These are phyloP conservation scores for Eurystomus gularis DNA, from an alignment of 2,113 vertebrate genomes.

Conservation along the genomic window DNA sequence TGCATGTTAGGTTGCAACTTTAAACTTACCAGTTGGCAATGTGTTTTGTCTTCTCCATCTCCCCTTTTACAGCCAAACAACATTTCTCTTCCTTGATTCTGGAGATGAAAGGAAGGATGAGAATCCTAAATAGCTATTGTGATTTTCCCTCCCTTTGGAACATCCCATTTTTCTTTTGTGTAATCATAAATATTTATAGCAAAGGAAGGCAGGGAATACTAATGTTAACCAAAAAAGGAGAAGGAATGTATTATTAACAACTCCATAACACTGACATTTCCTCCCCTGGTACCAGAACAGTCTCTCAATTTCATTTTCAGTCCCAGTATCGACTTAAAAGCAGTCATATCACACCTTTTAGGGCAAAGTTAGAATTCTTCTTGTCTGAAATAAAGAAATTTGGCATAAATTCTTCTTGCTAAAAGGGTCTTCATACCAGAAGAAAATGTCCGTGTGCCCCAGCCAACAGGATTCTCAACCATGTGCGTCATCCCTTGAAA, in stretches of 20 bases:
- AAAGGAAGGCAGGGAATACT: constrained; percentile 15
- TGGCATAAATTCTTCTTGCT: not conserved
- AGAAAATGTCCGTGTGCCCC: not conserved
- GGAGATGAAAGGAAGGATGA: not conserved
- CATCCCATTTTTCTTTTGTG: constrained; percentile 25
- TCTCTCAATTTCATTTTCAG: not conserved
- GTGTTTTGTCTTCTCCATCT: not conserved
- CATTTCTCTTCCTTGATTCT: not conserved
- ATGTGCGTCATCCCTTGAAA: not conserved
- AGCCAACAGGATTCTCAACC: not conserved
- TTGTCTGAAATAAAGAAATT: not conserved
- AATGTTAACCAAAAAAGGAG: constrained; percentile 20
- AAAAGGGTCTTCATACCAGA: not conserved
- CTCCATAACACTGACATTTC: not conserved
- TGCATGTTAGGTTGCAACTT: not conserved
- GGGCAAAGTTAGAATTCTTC: not conserved
- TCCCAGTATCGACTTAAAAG: not conserved
- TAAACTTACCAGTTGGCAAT: not conserved
- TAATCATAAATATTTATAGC: constrained; percentile 54
- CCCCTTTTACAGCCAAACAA: not conserved
- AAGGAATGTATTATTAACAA: constrained; percentile 6
- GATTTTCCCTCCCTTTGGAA: constrained; percentile 18
- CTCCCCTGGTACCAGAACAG: not conserved
- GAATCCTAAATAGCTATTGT: constrained; percentile 11
- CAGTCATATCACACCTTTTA: not conserved